A percentile compares a stretch with the other conserved stretches of the same genome.
phyloP scores from a whole-genome alignment of 2,113 vertebrate genomes.

The Oplegnathus fasciatus region DNA sequence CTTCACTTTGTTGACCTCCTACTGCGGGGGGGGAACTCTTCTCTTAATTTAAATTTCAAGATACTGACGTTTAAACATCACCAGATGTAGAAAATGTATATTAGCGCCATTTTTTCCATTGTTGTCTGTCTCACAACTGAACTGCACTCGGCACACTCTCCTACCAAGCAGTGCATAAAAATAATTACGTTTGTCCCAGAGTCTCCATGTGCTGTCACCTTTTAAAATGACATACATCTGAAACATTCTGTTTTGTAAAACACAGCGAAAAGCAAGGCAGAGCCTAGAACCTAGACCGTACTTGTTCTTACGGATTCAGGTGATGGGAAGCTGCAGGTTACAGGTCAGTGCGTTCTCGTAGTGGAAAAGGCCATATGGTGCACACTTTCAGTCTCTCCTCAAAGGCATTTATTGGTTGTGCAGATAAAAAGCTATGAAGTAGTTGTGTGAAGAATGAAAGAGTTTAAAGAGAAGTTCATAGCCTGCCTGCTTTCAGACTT shows the following conservation, averaged over 20 bases:
- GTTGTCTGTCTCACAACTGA: too few relatives aligned
- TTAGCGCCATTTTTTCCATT: too few relatives aligned
- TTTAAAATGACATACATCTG: not conserved
- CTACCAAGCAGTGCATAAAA: not conserved
- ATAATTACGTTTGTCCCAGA: too few relatives aligned
- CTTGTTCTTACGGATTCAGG: too few relatives aligned
- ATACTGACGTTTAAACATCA: too few relatives aligned
- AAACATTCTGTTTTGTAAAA: not conserved
- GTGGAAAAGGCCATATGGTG: not conserved
- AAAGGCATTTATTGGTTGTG: not conserved
- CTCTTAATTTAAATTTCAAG: too few relatives aligned
- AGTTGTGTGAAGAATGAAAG: not conserved
- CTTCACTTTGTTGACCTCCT: too few relatives aligned
- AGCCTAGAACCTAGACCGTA: not conserved
- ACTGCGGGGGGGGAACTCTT: too few relatives aligned
- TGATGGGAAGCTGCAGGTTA: too few relatives aligned
- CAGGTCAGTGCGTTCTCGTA: too few relatives aligned
- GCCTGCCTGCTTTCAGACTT: not conserved
- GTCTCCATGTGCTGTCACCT: not conserved
- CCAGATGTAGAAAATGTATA: too few relatives aligned
- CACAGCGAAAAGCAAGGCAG: not conserved
- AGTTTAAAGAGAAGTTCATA: not conserved
- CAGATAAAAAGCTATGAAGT: not conserved
- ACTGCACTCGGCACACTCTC: not conserved
- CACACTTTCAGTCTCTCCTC: not conserved